Evolutionary conservation across 2,888 invertebrate genomes (phyloP).

Genomic region (Latheticus oryzae): DNA sequence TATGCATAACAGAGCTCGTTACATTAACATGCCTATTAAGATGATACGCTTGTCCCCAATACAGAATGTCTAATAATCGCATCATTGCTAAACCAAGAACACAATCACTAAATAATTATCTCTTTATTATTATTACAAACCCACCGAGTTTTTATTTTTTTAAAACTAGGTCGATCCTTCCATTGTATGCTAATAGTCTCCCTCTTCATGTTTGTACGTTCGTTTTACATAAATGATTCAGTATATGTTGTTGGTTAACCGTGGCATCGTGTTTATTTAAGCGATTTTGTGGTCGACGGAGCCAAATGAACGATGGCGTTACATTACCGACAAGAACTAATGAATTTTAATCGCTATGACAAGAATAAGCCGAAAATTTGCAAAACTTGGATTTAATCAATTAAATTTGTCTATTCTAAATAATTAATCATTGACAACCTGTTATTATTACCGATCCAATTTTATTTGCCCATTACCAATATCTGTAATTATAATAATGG

Average conservation of each 20-base stretch:
- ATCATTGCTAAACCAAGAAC: slow-evolving; percentile 16
- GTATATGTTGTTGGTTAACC: slow-evolving; percentile 33
- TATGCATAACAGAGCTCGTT: slow-evolving; percentile 53
- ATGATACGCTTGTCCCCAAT: slow-evolving; percentile 51
- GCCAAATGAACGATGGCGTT: slow-evolving; percentile 34
- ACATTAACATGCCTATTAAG: slow-evolving; percentile 56
- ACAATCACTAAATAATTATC: no score
- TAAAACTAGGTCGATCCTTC: no score
- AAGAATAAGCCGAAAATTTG: slow-evolving; percentile 21
- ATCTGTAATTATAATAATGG: no score
- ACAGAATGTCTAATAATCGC: slow-evolving; percentile 14
- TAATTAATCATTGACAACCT: slow-evolving; percentile 29
- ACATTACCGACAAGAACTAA: slow-evolving; percentile 32
- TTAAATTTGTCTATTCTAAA: slow-evolving; percentile 22
- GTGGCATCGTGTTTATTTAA: slow-evolving; percentile 31
- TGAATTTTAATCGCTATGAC: slow-evolving; percentile 29
- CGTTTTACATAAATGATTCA: slow-evolving; percentile 35
- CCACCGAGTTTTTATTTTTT: no score
- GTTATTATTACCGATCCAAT: slow-evolving; percentile 12
- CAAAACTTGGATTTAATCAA: slow-evolving; percentile 27
- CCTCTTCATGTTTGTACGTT: slow-evolving; percentile 31
- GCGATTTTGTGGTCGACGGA: slow-evolving; percentile 32
- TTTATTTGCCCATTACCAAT: no score
- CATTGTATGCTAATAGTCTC: slow-evolving; percentile 32
- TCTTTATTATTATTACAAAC: no score